Conservation (phyloP, 2,888 invertebrate species). For the Hydrotaea cyrtoneurina region DNA sequence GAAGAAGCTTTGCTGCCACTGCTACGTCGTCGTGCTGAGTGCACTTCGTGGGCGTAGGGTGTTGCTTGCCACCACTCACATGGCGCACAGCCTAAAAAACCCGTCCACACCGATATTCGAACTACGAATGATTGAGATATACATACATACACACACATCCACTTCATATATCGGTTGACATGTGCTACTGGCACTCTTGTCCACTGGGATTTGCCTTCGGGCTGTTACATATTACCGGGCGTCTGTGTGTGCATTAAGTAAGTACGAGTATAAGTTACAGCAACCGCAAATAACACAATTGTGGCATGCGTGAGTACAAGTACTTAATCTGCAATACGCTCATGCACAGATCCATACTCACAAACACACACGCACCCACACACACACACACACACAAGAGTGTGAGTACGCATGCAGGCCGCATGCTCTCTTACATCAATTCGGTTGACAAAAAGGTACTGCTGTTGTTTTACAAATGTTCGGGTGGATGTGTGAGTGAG, state of each 20-base stretch:
- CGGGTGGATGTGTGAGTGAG: constrained; percentile 5
- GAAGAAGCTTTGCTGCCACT: background rate
- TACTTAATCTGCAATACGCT: constrained; percentile 20
- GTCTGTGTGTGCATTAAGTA: too few species aligned
- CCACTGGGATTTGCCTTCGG: constrained; percentile 20
- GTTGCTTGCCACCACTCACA: constrained; percentile 18
- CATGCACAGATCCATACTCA: constrained; percentile 3
- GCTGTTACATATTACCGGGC: background rate
- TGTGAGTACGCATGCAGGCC: background rate
- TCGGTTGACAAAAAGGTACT: background rate
- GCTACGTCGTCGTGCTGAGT: background rate
- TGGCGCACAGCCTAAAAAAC: constrained; percentile 5
- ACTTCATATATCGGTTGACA: constrained; percentile 1
- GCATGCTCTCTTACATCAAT: background rate
- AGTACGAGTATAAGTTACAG: constrained; percentile 35
- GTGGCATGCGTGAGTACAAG: constrained; percentile 53
- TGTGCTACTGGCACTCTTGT: constrained; percentile 38
- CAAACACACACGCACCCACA: constrained; percentile 18
- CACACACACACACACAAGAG: constrained; percentile 5
- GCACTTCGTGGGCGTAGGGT: constrained; percentile 18
- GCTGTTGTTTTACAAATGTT: background rate
- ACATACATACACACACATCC: background rate
- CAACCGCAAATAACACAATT: constrained; percentile 44
- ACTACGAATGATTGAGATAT: background rate
- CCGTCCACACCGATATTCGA: background rate